phyloP scores from a whole-genome alignment of 2,797 vertebrate species.

The Siniperca undulata region DNA sequence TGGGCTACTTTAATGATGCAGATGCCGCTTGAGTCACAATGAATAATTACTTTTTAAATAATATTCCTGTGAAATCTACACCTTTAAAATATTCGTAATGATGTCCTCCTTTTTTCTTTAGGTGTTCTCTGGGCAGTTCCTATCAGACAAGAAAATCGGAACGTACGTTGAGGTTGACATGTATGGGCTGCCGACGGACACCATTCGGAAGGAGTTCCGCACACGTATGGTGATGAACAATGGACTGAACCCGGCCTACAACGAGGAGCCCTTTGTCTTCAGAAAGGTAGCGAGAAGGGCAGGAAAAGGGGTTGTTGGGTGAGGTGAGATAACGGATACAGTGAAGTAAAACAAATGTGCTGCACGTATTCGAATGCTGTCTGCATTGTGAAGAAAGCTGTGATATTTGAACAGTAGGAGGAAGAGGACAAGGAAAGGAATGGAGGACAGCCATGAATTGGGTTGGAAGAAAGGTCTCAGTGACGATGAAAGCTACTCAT shows the following conservation, averaged over 20 bases:
- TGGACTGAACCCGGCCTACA: slow-evolving; percentile 97
- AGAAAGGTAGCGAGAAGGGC: slow-evolving; percentile 89
- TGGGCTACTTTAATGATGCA: background rate
- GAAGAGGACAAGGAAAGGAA: background rate
- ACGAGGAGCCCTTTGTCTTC: slow-evolving; percentile 98
- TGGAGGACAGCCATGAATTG: background rate
- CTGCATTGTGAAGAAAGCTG: slow-evolving; percentile 8
- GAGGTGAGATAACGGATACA: background rate
- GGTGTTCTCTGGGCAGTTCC: slow-evolving; percentile 98
- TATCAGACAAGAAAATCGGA: slow-evolving; percentile 98
- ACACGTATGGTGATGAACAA: slow-evolving; percentile 99
- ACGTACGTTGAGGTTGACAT: slow-evolving; percentile 99
- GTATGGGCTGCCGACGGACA: slow-evolving; percentile 98
- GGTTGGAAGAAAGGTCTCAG: slow-evolving; percentile 11
- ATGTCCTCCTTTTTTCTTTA: slow-evolving; percentile 54
- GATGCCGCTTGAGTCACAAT: background rate
- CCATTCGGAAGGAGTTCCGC: slow-evolving; percentile 97
- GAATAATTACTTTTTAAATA: background rate
- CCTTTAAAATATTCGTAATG: background rate
- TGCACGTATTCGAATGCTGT: background rate
- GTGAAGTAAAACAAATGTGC: slow-evolving; percentile 11
- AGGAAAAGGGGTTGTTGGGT: background rate
- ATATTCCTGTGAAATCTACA: background rate
- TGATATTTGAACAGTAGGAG: background rate
- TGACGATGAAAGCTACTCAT: background rate